phyloP scores from a whole-genome alignment of 1,140 invertebrate genomes.

The Riptortus pedestris region DNA sequence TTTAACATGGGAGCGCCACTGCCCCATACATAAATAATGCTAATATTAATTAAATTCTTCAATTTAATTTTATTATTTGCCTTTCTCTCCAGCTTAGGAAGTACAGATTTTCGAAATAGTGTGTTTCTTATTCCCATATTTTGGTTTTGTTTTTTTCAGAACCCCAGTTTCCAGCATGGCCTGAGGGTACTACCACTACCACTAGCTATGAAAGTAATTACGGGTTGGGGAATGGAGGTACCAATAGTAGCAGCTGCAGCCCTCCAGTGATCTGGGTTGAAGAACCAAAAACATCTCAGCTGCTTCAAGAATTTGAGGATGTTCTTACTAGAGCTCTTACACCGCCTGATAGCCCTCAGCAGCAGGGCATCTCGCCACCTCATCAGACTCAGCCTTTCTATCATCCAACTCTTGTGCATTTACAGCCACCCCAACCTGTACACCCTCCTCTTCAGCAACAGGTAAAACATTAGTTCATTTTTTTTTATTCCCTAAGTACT shows the following conservation, averaged over 20 bases:
- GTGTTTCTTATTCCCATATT: too few species aligned
- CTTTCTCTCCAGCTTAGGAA: too few species aligned
- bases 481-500: too few species aligned
- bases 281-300: slow-evolving; percentile 12
- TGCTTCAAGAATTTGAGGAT: slow-evolving; percentile 29
- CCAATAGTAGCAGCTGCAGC: too few species aligned
- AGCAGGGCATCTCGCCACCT: not conserved
- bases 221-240: too few species aligned
- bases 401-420: not conserved
- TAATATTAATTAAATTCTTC: too few species aligned
- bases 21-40: too few species aligned
- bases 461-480: too few species aligned
- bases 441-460: not conserved
- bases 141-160: not conserved
- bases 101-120: too few species aligned
- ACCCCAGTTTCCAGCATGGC: not conserved
- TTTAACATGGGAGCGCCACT: too few species aligned
- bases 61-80: too few species aligned
- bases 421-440: not conserved
- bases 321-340: slow-evolving; percentile 43
- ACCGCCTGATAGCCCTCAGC: slow-evolving; percentile 60
- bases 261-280: not conserved
- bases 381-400: not conserved
- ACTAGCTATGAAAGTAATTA: not conserved
- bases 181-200: not conserved